Evolutionary conservation across 2,113 vertebrate species (phyloP).

Genomic region (Geothlypis trichas): DNA sequence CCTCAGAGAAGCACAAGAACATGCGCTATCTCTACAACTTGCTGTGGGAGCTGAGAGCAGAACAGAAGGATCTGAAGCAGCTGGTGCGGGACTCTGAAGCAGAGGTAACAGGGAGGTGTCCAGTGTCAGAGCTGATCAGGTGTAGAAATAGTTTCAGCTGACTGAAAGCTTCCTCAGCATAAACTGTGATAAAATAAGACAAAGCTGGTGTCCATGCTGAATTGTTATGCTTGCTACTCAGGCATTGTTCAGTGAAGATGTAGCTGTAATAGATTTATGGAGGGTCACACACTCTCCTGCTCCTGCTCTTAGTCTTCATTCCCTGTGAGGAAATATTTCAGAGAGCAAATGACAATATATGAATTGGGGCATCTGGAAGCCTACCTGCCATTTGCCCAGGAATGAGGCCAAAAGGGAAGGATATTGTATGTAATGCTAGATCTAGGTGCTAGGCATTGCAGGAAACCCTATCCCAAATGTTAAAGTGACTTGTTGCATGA

Average conservation of each 20-base stretch:
- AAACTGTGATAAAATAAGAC: neutral
- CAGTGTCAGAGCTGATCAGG: neutral
- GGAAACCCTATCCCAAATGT: neutral
- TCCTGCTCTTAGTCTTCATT: neutral
- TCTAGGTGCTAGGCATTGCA: neutral
- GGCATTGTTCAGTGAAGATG: neutral
- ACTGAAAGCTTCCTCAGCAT: neutral
- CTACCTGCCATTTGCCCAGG: neutral
- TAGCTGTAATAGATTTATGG: neutral
- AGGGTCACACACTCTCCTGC: neutral
- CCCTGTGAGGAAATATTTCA: neutral
- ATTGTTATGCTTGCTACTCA: neutral
- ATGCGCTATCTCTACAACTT: slow-evolving; percentile 70
- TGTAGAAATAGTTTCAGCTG: neutral
- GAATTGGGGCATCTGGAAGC: neutral
- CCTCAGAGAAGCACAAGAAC: slow-evolving; percentile 60
- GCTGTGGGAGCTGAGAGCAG: slow-evolving; percentile 70
- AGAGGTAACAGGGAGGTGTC: slow-evolving; percentile 74
- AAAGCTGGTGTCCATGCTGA: neutral
- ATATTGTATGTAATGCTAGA: neutral
- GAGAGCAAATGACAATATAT: neutral
- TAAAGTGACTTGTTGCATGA: neutral
- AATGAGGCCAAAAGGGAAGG: neutral
- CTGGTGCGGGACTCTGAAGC: slow-evolving; percentile 72
- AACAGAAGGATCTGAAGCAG: slow-evolving; percentile 65